Evolutionary conservation across 92 coral and sea anemone genomes (phyloP), one percentile per base, ranked within the genome.

Genomic region (Phenganax marumi): DNA sequence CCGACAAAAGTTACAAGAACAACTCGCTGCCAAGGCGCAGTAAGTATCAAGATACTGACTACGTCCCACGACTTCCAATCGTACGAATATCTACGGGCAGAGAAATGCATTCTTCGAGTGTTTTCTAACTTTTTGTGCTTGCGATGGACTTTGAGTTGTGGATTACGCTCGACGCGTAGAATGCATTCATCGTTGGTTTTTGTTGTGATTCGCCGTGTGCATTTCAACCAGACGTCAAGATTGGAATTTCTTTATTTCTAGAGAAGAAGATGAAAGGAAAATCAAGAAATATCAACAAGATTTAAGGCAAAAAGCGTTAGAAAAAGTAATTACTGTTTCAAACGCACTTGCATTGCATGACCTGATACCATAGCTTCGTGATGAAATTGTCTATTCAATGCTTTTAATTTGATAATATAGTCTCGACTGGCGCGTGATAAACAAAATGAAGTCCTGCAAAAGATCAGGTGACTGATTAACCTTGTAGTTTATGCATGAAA

Each of bases 1-100:
- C 19, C 92, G 91, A 58, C 98, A 95, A 84, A 90, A 86, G 72
- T 86, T 89, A 17, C 98, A 95, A 79, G 98, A 95, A 61, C 97
- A 95, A n/a, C 77, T 89, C 91, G 98, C 97, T 24, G 86, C 87
- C 19, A 95, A 70, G 70, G 91, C 98, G 75, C 92, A 87, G 97
- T 95, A 90, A 21, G 86, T 73, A 7, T 43, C 43, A 33, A 33
- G 43, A 33, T 33, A 33, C 5, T 33, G 2, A 33, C 43, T 33
- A 33, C 43, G 43, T 5, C 43, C 43, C 43, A 33, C 43, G 43
- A 33, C 43, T 33, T 33, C 43, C 61, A 19, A 11, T 50, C 17
- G 0, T 26, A 18, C 16, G 48, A 22, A 17, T 23, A 56, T 8
- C 1, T 33, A 33, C 3, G 43, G 43, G 43, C 43, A 5, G 43